These are phyloP conservation scores for Callionymus lyra DNA, from an alignment of 2,113 vertebrate genomes.

Conservation along the genomic window DNA sequence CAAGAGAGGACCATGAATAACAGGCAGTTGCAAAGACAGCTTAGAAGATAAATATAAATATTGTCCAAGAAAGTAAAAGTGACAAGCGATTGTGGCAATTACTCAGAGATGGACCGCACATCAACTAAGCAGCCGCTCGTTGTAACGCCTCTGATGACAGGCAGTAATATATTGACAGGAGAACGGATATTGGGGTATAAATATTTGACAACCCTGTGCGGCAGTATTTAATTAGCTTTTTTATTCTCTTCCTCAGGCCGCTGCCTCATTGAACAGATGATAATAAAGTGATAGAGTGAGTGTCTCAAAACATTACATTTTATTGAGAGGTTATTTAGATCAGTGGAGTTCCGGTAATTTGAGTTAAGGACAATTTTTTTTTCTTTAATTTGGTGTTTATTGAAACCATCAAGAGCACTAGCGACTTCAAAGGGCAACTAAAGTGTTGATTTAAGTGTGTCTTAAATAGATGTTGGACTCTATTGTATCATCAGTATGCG, in stretches of 20 bases:
- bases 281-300: neutral
- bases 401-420: neutral
- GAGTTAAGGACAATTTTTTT: no score
- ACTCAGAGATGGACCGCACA: neutral
- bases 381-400: no score
- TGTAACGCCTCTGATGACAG: constrained; percentile 17
- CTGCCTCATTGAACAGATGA: constrained; percentile 3
- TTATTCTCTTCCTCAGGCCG: constrained; percentile 16
- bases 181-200: constrained; percentile 19
- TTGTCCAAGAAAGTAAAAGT: neutral
- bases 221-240: constrained; percentile 26
- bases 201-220: constrained; percentile 23
- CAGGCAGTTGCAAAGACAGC: no score
- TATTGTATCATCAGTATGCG: no score
- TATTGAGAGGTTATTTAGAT: neutral
- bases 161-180: constrained; percentile 19
- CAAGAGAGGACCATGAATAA: no score
- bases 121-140: neutral
- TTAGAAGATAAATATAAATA: no score
- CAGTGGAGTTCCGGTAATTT: no score
- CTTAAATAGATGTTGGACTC: no score
- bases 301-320: constrained; percentile 1
- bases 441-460: constrained; percentile 23
- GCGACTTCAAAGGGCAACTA: constrained; percentile 37
- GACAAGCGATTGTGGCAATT: neutral